Base-by-base conservation (phyloP, 2,888 invertebrate species). In the Coleophora flavipennella region DNA sequence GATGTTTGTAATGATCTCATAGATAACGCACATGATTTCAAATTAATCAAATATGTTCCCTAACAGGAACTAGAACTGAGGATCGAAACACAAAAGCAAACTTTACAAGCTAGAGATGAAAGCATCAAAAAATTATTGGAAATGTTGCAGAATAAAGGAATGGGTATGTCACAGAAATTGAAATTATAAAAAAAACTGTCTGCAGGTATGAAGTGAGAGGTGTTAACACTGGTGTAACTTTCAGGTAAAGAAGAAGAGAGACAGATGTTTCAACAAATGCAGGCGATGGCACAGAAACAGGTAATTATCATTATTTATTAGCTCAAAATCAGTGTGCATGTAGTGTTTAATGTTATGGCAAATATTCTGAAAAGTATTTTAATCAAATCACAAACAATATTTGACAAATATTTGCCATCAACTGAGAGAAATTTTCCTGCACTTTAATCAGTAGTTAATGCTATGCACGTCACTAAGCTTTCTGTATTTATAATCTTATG, bases 111-210 rank as follows among this genome's bases (percentile, higher is more conserved):
- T 35, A 89, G 98, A 59, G 98, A 99, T 83, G 98, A 98, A 69
- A 97, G 97, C 80, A 98, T 99, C 74, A 98, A 98, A 87, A 98
- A 97, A 83, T 89, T 99, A 62, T 88, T 99, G 66, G 98, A 99
- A 87, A 97, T 99, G 97, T 89, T 99, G 44, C 97, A 98, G 80
- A 96, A 94, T 74, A 97, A 96, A 86, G 96, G 96, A 77, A 93
- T 96, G 90, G 95, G 96, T 95, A 87, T 90, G 94, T 81, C 54
- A 29, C 29, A 6, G 26, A 34, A 25, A 7, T 25, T 9, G 11
- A 34, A 34, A n/a, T 25, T 20, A 4, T 3, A 20, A 20, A 6
- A 20, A 20, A 20, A 20, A 20, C 3, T 20, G 6, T 4, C 6
- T 20, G 20, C 3, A 20, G 6, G 20, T 4, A 20, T 20, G 20